Evolutionary conservation across 1,140 invertebrate species (phyloP).

Genomic region (Alviniconcha marisindica): DNA sequence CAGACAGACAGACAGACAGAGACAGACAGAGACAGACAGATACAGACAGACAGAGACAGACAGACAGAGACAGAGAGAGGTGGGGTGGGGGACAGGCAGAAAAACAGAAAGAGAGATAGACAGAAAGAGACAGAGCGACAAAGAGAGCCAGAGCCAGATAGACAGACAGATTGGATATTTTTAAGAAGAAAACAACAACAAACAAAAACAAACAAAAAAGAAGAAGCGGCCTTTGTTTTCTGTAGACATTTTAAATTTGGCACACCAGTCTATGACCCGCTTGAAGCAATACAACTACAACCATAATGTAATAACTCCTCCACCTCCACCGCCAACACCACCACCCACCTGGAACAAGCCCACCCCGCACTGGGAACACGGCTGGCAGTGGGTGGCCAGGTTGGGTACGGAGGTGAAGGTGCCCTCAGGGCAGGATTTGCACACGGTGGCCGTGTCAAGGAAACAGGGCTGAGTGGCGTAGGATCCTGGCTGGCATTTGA

Average conservation of each 20-base stretch:
- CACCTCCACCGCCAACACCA: constrained; percentile 31
- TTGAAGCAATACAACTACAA: constrained; percentile 41
- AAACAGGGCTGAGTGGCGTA: constrained; percentile 15
- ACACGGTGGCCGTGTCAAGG: not conserved
- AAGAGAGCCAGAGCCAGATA: not conserved
- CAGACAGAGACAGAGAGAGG: not conserved
- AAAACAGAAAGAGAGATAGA: not conserved
- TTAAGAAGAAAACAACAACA: too few relatives aligned
- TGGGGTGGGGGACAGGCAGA: constrained; percentile 4
- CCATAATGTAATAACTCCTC: constrained; percentile 36
- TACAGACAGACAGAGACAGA: not conserved
- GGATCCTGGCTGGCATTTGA: constrained; percentile 7
- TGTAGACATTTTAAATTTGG: not conserved
- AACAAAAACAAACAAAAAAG: not conserved
- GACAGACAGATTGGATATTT: too few relatives aligned
- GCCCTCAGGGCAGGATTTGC: not conserved
- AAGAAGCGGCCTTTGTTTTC: too few relatives aligned
- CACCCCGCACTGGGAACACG: constrained; percentile 20
- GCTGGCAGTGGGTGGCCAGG: constrained; percentile 14
- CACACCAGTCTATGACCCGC: constrained; percentile 33
- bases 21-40: not conserved
- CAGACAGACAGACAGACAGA: not conserved
- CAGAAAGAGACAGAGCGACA: not conserved
- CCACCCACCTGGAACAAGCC: not conserved
- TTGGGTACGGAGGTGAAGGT: constrained; percentile 8